These are phyloP conservation scores for Canis aureus DNA, from an alignment of 2,113 vertebrate species.

Conservation along the genomic window DNA sequence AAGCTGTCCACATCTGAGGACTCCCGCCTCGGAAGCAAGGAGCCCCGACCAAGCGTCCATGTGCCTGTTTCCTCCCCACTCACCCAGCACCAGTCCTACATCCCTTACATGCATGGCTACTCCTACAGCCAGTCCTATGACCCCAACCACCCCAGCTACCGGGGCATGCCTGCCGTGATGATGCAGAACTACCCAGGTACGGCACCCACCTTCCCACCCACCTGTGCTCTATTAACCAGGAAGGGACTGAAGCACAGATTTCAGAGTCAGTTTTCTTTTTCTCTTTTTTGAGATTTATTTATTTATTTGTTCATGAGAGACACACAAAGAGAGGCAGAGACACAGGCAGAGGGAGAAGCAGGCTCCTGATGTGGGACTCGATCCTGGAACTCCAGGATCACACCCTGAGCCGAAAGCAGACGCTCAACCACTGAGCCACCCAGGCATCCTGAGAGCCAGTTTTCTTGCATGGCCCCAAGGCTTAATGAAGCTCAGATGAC, in stretches of 20 bases:
- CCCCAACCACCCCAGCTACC: constrained; percentile 97
- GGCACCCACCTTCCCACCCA: background rate
- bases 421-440: no score
- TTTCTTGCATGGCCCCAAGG: background rate
- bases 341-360: no score
- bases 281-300: no score
- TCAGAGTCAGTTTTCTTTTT: background rate
- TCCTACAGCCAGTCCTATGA: constrained; percentile 98
- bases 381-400: no score
- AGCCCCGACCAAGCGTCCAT: constrained; percentile 94
- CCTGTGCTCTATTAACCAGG: background rate
- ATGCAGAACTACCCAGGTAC: constrained; percentile 99
- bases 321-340: no score
- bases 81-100: constrained; percentile 97
- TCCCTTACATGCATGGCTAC: constrained; percentile 99
- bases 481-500: background rate
- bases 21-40: constrained; percentile 93
- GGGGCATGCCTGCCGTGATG: constrained; percentile 98
- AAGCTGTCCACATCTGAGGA: constrained; percentile 92
- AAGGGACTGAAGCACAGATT: background rate
- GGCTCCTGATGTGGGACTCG: no score
- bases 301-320: no score
- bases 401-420: no score
- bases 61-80: constrained; percentile 97
- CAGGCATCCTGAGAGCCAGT: background rate